A percentile compares a stretch with the other conserved stretches of the same genome.
Conservation (phyloP, 2,113 vertebrate genomes). For the Pygoscelis adeliae region DNA sequence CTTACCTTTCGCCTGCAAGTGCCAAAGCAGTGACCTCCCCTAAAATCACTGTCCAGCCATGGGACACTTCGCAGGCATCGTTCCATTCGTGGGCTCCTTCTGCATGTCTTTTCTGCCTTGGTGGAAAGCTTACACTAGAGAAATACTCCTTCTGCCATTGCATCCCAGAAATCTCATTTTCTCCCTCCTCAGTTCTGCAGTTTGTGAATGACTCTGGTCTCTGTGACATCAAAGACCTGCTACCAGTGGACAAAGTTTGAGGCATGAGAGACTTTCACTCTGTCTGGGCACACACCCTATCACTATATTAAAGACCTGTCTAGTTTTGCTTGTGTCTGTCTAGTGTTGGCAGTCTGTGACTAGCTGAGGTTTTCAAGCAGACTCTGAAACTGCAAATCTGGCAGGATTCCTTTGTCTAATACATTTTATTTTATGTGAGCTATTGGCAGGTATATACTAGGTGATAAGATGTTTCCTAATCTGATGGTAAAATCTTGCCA, state of each 20-base stretch:
- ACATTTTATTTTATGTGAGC: not conserved
- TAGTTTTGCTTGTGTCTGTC: not conserved
- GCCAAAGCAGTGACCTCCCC: not conserved
- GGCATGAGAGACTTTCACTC: not conserved
- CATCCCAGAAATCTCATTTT: not conserved
- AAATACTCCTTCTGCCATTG: not conserved
- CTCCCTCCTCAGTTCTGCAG: not conserved
- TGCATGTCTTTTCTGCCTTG: not conserved
- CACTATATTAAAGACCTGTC: not conserved
- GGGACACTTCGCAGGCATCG: accelerated
- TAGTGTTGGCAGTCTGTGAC: not conserved
- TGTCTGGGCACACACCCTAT: not conserved
- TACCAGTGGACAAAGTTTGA: not conserved
- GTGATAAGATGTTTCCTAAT: not conserved
- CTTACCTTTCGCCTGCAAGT: not conserved
- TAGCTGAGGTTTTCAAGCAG: not conserved
- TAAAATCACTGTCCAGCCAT: not conserved
- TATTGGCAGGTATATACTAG: not conserved
- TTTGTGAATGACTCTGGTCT: not conserved
- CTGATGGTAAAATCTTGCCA: not conserved
- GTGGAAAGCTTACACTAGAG: not conserved
- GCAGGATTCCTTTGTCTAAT: not conserved
- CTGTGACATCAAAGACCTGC: not conserved
- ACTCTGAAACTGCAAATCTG: not conserved
- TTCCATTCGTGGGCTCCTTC: not conserved